A percentile compares a stretch with the other conserved stretches of the same genome.
phyloP scores from a whole-genome alignment of 2,113 vertebrate species.

The Aythya baeri region DNA sequence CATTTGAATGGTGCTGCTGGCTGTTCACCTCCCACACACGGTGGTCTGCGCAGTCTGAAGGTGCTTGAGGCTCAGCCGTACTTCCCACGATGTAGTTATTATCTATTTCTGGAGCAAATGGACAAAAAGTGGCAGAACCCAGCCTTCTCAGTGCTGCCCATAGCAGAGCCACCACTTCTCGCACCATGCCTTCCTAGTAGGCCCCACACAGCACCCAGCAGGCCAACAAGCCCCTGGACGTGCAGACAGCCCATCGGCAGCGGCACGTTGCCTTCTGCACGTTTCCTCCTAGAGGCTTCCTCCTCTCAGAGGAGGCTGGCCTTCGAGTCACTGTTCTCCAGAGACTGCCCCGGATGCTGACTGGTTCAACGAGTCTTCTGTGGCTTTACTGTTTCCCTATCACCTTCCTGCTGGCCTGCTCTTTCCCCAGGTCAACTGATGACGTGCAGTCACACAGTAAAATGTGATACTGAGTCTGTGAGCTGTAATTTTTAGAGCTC shows the following conservation, averaged over 20 bases:
- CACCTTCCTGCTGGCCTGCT: neutral
- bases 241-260: neutral
- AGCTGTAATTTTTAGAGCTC: neutral
- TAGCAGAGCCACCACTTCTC: neutral
- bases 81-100: neutral
- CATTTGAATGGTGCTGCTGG: neutral
- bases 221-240: neutral
- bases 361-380: neutral
- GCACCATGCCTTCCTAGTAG: neutral
- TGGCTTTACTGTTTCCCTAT: neutral
- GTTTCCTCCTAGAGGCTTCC: neutral
- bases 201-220: too few relatives aligned
- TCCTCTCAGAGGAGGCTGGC: neutral
- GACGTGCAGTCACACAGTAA: neutral
- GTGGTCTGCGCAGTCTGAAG: neutral
- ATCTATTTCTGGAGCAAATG: neutral
- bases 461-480: neutral
- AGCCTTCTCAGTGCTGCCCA: rapidly evolving
- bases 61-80: neutral
- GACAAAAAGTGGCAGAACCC: neutral
- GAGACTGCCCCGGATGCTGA: neutral
- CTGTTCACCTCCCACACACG: neutral
- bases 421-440: neutral
- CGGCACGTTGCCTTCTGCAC: neutral
- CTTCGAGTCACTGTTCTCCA: neutral